Percentiles rank a stretch among this genome's conserved stretches.
Conservation (phyloP, 1,140 invertebrate genomes). For the Cherax quadricarinatus region DNA sequence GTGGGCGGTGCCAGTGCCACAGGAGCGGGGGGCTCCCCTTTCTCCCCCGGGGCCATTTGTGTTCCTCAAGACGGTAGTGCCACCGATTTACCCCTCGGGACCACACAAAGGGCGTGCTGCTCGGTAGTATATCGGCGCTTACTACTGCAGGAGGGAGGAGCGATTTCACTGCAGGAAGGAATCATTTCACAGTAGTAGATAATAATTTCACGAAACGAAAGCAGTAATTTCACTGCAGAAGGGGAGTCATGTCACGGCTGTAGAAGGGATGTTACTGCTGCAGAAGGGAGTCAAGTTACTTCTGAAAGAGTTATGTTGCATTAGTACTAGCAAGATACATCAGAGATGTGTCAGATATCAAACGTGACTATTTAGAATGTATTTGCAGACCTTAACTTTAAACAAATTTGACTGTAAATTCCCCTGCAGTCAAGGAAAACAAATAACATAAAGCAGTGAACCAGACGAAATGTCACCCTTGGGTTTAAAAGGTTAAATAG, state of each 20-base stretch:
- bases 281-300: background rate
- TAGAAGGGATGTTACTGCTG: background rate
- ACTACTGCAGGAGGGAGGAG: background rate
- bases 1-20: slow-evolving; percentile 53
- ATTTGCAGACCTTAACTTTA: too few species aligned
- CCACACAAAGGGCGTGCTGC: slow-evolving; percentile 34
- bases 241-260: background rate
- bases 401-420: too few species aligned
- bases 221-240: background rate
- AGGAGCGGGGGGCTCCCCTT: background rate
- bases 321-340: too few species aligned
- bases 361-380: too few species aligned
- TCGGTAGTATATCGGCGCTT: slow-evolving; percentile 9
- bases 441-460: too few species aligned
- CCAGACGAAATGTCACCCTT: too few species aligned
- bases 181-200: background rate
- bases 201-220: too few species aligned
- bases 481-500: too few species aligned
- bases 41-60: slow-evolving; percentile 19
- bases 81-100: slow-evolving; percentile 50
- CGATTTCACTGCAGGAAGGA: background rate
- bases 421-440: too few species aligned
- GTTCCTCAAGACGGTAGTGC: slow-evolving; percentile 24
- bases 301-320: background rate
- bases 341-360: too few species aligned